Base-by-base conservation (phyloP, 2,888 invertebrate genomes). In the Chironomus tentans region DNA sequence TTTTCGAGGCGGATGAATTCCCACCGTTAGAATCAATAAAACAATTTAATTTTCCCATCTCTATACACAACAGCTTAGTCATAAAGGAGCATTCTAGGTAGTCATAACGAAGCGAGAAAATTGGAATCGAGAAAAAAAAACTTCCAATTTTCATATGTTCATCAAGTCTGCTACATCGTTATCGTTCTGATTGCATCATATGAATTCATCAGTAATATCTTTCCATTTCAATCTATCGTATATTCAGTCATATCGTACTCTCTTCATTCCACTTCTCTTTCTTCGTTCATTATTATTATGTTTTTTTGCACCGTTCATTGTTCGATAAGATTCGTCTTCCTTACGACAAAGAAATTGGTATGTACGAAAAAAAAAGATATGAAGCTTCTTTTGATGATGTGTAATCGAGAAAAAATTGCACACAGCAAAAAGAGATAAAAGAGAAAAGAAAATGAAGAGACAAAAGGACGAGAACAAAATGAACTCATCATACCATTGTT, bases 401-500 rank as follows among this genome's bases (percentile, higher is more conserved):
- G 46, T 56, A 24, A 56, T 71, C 56, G 71, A 71, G 28, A 71
- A 21, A n/a, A 24, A 71, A 18, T 56, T 56, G n/a, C 56, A 56
- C 15, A 18, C 6, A n/a, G 15, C 15, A 50, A 56, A 18, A 56
- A 56, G 15, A 15, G 50, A 15, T 10, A 18, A 56, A 38, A 38
- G 10, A 56, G 56, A 56, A 56, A 56, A 18, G 56, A 56, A 38
- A 56, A 56, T 15, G 18, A 56, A 18, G 56, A 56, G 56, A 56
- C 56, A 48, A 71, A 71, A 48, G 48, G 71, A 71, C 56, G 56
- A 71, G 68, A 65, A 56, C 21, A 22, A 65, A 68, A 71, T 56
- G 61, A 71, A 61, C 72, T 73, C 62, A 73, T 73, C 72, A 15
- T 18, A 3, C 62, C 46, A 62, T 73, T 73, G 62, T 73, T 73